These are phyloP conservation scores for Taenaris catops DNA, from an alignment of 2,888 invertebrate species.

Conservation along the genomic window DNA sequence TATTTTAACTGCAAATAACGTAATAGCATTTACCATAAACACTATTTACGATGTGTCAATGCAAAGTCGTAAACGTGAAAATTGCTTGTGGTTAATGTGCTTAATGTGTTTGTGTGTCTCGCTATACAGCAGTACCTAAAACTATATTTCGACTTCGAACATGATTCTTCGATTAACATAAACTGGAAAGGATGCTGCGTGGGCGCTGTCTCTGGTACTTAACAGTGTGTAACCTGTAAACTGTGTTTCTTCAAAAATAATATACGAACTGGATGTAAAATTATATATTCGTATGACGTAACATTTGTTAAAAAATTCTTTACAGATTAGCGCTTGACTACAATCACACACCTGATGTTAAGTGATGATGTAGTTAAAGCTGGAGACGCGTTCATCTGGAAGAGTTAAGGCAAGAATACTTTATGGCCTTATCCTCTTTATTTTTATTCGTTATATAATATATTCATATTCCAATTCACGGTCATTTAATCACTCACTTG, in stretches of 20 bases:
- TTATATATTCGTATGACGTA: too few relatives aligned
- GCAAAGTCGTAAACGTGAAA: conserved; percentile 69
- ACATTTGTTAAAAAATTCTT: too few relatives aligned
- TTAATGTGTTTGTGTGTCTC: conserved; percentile 50
- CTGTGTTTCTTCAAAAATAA: conserved; percentile 8
- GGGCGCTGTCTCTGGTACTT: conserved; percentile 51
- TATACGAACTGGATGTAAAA: too few relatives aligned
- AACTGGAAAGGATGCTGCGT: conserved; percentile 64
- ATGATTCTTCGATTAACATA: conserved; percentile 79
- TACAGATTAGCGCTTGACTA: too few relatives aligned
- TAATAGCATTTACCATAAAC: conserved; percentile 56
- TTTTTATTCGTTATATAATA: too few relatives aligned
- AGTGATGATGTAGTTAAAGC: too few relatives aligned
- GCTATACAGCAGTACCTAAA: conserved; percentile 50
- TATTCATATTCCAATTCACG: too few relatives aligned
- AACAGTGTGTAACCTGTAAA: conserved; percentile 15
- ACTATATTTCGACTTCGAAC: conserved; percentile 53
- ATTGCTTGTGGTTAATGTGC: conserved; percentile 55
- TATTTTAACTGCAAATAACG: conserved; percentile 11
- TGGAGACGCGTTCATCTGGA: too few relatives aligned
- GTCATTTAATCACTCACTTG: too few relatives aligned
- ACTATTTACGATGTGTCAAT: conserved; percentile 63
- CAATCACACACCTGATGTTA: too few relatives aligned
- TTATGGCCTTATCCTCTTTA: too few relatives aligned
- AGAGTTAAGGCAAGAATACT: too few relatives aligned